These are phyloP conservation scores for Leptonema lineaticorne DNA, from an alignment of 1,140 invertebrate species.

Conservation along the genomic window DNA sequence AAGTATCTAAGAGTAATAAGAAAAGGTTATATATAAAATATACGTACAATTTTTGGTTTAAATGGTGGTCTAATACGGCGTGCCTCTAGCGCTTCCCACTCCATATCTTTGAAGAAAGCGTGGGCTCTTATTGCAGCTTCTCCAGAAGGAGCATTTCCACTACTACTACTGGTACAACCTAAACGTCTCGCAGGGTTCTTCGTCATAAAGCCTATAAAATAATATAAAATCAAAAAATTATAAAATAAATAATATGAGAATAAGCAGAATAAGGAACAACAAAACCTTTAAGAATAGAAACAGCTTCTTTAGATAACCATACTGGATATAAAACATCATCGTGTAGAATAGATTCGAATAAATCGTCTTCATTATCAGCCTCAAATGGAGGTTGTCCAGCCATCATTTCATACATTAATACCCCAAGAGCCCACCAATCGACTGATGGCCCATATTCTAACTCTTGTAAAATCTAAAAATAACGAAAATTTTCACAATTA, in stretches of 20 bases:
- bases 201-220: constrained; percentile 86
- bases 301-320: constrained; percentile 95
- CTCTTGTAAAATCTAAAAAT: constrained; percentile 76
- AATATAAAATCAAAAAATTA: constrained; percentile 2
- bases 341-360: constrained; percentile 97
- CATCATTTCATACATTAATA: constrained; percentile 99
- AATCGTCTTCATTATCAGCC: constrained; percentile 98
- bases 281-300: constrained; percentile 91
- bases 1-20: background rate
- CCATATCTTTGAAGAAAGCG: constrained; percentile 95
- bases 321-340: constrained; percentile 99
- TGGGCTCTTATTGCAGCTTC: constrained; percentile 88
- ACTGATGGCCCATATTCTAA: constrained; percentile 96
- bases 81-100: constrained; percentile 92
- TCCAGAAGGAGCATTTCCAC: constrained; percentile 54
- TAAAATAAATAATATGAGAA: background rate
- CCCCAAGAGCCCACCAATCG: constrained; percentile 98
- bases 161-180: constrained; percentile 71
- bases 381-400: constrained; percentile 99
- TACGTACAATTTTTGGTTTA: constrained; percentile 95
- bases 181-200: constrained; percentile 94
- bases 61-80: constrained; percentile 94
- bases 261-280: no score
- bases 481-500: background rate
- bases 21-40: background rate